Evolutionary conservation across 64 coral and sea anemone species (phyloP).

Genomic region (Montipora foliosa): DNA sequence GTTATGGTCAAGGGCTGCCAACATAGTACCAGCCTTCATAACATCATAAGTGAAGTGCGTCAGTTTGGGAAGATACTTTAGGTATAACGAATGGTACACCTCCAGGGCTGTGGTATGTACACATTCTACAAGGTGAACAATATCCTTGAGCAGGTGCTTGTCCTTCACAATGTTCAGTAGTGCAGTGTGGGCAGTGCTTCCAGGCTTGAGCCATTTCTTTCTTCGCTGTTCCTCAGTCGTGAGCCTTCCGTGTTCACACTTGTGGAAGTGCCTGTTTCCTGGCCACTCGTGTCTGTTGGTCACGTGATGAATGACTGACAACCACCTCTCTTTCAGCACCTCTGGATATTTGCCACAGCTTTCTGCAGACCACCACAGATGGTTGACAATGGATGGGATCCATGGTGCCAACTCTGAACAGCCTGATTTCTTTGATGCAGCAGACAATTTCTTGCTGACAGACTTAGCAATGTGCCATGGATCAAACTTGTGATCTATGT

Average conservation of each 20-base stretch:
- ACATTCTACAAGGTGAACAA: too few species aligned
- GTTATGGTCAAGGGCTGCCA: constrained; percentile 65
- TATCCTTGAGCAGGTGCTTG: too few species aligned
- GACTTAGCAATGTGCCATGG: constrained; percentile 69
- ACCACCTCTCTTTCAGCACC: constrained; percentile 35
- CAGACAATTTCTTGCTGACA: constrained; percentile 61
- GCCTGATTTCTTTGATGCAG: constrained; percentile 42
- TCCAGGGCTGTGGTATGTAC: too few species aligned
- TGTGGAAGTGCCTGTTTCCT: neutral
- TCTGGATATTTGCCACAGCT: constrained; percentile 23
- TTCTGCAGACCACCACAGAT: constrained; percentile 63
- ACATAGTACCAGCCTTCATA: constrained; percentile 54
- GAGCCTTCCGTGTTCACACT: too few species aligned
- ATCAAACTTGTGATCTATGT: constrained; percentile 57
- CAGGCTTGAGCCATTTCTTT: too few species aligned
- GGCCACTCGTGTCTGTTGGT: constrained; percentile 48
- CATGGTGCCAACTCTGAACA: constrained; percentile 30
- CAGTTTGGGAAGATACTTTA: too few species aligned
- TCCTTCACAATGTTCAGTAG: too few species aligned
- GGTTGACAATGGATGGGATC: constrained; percentile 47
- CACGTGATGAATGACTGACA: constrained; percentile 53
- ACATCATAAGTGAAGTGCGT: neutral
- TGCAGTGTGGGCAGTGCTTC: too few species aligned
- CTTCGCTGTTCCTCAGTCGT: too few species aligned
- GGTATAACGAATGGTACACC: too few species aligned